Evolutionary conservation across 37 sponge, comb jelly and placozoan genomes (phyloP).

Genomic region (Oscarella lobularis): DNA sequence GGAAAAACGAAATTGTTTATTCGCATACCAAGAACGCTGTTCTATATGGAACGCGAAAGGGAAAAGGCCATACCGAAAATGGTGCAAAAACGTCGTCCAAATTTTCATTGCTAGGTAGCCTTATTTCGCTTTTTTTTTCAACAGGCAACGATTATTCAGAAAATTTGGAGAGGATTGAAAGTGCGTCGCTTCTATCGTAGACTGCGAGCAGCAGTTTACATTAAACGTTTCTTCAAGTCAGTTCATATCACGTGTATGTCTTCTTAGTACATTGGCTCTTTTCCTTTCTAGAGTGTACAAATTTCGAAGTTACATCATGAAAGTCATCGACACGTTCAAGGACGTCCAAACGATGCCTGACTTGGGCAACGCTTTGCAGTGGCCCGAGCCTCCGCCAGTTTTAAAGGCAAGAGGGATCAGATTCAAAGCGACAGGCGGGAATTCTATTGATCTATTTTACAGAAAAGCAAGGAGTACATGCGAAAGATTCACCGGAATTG

Average conservation of each 20-base stretch:
- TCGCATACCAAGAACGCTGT: conserved; percentile 32
- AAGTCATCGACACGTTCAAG: conserved; percentile 24
- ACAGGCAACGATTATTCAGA: neutral
- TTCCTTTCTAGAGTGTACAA: too few relatives aligned
- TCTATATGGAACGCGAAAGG: conserved; percentile 36
- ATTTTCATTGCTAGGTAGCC: too few relatives aligned
- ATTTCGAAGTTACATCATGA: conserved; percentile 14
- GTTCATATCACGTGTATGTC: too few relatives aligned
- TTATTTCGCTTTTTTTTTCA: too few relatives aligned
- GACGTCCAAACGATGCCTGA: conserved; percentile 17
- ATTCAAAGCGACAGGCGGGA: neutral
- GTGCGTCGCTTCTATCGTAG: neutral
- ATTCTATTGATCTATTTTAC: neutral
- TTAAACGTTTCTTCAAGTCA: conserved; percentile 1
- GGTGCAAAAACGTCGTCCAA: too few relatives aligned
- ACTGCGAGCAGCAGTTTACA: neutral
- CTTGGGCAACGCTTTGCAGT: conserved; percentile 40
- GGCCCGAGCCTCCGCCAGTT: conserved; percentile 64
- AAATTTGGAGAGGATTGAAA: conserved; percentile 7
- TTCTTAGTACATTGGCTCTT: too few relatives aligned
- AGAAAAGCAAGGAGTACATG: conserved; percentile 19
- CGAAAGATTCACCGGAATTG: conserved; percentile 34
- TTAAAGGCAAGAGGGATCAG: conserved; percentile 14
- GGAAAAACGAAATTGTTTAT: conserved; percentile 57
- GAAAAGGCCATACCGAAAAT: conserved; percentile 25